These are phyloP conservation scores for Harpagoxenus sublaevis DNA, from an alignment of 2,888 invertebrate genomes.

Conservation along the genomic window DNA sequence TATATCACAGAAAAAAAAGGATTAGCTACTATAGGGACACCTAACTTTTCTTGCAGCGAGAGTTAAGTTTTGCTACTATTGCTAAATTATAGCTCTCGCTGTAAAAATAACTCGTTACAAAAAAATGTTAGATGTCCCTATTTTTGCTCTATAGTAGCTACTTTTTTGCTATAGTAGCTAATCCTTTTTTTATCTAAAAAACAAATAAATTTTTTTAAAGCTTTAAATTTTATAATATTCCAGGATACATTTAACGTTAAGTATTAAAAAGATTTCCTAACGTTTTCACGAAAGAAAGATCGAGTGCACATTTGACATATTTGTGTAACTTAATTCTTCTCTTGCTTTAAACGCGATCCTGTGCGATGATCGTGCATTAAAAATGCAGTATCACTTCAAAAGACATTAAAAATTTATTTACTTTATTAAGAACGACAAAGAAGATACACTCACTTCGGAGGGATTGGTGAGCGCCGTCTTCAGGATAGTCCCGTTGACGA, in stretches of 20 bases:
- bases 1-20: too few relatives aligned
- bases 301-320: neutral
- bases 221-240: neutral
- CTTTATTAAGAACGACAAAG: neutral
- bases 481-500: constrained; percentile 96
- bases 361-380: neutral
- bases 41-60: too few relatives aligned
- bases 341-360: neutral
- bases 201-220: neutral
- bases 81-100: too few relatives aligned
- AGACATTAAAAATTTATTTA: neutral
- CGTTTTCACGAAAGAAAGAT: neutral
- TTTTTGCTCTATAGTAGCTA: too few relatives aligned
- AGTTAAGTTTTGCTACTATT: too few relatives aligned
- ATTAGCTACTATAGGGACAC: too few relatives aligned
- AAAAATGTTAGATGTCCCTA: too few relatives aligned
- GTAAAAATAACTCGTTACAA: too few relatives aligned
- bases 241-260: neutral
- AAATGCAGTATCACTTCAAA: constrained; percentile 11
- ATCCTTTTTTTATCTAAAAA: too few relatives aligned
- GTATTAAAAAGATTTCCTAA: neutral
- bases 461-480: constrained; percentile 98
- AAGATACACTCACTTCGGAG: constrained; percentile 89
- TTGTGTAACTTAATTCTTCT: neutral
- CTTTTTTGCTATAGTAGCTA: too few relatives aligned